A percentile compares a stretch with the other conserved stretches of the same genome.
Evolutionary conservation across 2,888 invertebrate species (phyloP).

Genomic region (Quadroppia sp.): DNA sequence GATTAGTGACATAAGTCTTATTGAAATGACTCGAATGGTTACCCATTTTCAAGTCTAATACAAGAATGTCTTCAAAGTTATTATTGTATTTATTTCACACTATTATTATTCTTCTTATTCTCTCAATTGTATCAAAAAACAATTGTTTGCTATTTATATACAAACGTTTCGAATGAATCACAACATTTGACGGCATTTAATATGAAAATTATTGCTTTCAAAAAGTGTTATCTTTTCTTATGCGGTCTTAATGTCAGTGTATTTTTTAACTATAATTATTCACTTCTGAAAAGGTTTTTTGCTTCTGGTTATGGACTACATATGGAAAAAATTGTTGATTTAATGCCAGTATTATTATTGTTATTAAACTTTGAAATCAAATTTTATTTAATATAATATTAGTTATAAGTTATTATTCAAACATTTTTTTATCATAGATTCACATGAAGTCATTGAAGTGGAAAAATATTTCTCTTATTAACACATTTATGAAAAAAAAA

Average conservation of each 20-base stretch:
- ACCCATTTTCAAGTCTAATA: constrained; percentile 6
- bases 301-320: too few species aligned
- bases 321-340: too few species aligned
- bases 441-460: too few species aligned
- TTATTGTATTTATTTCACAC: constrained; percentile 12
- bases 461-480: too few species aligned
- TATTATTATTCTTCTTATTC: constrained; percentile 18
- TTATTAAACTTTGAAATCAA: too few species aligned
- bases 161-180: constrained; percentile 5
- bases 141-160: constrained; percentile 19
- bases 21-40: constrained; percentile 32
- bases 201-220: constrained; percentile 12
- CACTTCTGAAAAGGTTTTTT: neutral
- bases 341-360: too few species aligned
- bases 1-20: constrained; percentile 35
- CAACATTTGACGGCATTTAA: neutral
- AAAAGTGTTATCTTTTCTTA: neutral
- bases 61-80: neutral
- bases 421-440: too few species aligned
- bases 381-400: too few species aligned
- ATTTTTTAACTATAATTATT: neutral
- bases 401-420: too few species aligned
- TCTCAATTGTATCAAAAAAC: neutral
- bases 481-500: too few species aligned
- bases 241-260: neutral